Conservation (phyloP, 2,888 invertebrate species). For the Trypoxylon attenuatum region DNA sequence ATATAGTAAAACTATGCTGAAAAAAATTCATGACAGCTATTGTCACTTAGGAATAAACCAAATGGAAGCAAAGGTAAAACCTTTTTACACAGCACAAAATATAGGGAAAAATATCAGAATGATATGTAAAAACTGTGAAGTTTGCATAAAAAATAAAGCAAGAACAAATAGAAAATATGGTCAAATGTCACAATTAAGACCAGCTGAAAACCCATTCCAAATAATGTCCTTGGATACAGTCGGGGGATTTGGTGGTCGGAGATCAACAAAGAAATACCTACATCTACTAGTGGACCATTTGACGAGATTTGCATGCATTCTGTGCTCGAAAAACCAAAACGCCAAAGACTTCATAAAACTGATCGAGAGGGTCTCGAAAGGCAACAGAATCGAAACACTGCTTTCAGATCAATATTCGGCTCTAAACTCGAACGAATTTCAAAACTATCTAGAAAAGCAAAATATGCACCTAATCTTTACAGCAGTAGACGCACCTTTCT, state of each 20-base stretch:
- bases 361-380: constrained; percentile 17
- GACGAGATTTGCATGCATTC: background rate
- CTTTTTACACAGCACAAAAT: constrained; percentile 7
- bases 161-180: constrained; percentile 40
- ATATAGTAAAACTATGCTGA: too few species aligned
- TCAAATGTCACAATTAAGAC: constrained; percentile 41
- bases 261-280: constrained; percentile 43
- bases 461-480: constrained; percentile 1
- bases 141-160: constrained; percentile 42
- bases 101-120: constrained; percentile 1
- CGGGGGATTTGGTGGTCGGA: constrained; percentile 35
- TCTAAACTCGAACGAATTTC: constrained; percentile 13
- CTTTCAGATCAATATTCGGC: background rate
- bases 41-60: constrained; percentile 6
- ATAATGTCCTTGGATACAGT: constrained; percentile 49
- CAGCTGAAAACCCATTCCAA: constrained; percentile 36
- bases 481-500: constrained; percentile 5
- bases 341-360: constrained; percentile 33
- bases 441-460: background rate
- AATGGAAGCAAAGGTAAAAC: background rate
- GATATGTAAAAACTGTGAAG: constrained; percentile 7
- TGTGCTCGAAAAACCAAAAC: constrained; percentile 23
- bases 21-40: background rate
- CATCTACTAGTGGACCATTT: background rate
- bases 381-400: constrained; percentile 33